Conservation (phyloP, 92 coral and sea anemone species). For the Epizoanthus illoricatus region DNA sequence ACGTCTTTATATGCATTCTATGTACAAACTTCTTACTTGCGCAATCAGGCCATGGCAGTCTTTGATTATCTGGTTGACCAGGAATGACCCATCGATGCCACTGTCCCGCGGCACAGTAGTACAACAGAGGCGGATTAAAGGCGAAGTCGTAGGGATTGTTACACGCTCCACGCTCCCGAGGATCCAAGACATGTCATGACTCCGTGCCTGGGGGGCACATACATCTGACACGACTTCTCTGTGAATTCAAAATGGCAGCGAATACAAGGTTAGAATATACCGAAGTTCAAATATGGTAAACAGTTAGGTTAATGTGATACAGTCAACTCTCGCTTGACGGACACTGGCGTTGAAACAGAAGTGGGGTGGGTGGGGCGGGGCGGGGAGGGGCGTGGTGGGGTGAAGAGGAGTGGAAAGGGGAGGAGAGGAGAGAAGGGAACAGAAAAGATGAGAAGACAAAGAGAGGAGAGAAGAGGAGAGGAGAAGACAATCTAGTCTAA, state of each 20-base stretch:
- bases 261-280: background rate
- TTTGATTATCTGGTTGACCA: background rate
- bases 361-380: too few relatives aligned
- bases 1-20: background rate
- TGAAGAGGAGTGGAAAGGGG: too few relatives aligned
- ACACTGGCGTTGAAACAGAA: background rate
- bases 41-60: background rate
- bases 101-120: background rate
- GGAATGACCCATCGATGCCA: background rate
- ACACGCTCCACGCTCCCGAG: background rate
- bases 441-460: too few relatives aligned
- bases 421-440: too few relatives aligned
- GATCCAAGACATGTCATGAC: background rate
- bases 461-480: too few relatives aligned
- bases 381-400: too few relatives aligned
- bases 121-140: background rate
- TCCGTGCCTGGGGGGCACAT: background rate
- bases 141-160: background rate
- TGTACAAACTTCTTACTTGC: background rate
- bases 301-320: background rate
- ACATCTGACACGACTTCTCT: background rate
- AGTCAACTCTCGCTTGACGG: background rate
- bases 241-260: background rate
- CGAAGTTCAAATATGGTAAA: background rate
- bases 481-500: too few relatives aligned